phyloP scores from a whole-genome alignment of 1,140 invertebrate genomes.

The Euwallacea fornicatus region DNA sequence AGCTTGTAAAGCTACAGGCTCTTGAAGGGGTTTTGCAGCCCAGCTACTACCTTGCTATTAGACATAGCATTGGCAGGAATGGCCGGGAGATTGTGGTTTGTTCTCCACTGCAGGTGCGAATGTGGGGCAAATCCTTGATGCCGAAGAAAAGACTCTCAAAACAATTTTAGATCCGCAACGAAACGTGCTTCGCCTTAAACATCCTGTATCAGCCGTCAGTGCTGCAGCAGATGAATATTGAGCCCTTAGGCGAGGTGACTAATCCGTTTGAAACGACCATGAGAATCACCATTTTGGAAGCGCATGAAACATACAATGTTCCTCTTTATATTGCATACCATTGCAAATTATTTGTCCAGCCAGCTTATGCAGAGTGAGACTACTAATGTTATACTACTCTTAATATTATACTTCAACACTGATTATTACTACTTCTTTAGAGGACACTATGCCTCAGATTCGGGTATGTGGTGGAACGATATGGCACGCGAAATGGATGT shows the following conservation, averaged over 20 bases:
- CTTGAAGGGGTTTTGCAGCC: conserved; percentile 12
- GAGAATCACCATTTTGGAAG: conserved; percentile 70
- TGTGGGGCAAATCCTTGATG: too few relatives aligned
- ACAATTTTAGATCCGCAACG: conserved; percentile 68
- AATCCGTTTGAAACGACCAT: conserved; percentile 79
- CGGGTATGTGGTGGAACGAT: conserved; percentile 80
- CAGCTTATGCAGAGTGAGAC: conserved; percentile 70
- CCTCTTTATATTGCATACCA: conserved; percentile 81
- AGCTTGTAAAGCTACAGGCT: conserved; percentile 67
- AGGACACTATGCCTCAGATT: conserved; percentile 68
- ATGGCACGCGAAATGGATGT: conserved; percentile 64
- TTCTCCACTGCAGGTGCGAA: conserved; percentile 72
- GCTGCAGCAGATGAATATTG: conserved; percentile 64
- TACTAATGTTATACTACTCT: background rate
- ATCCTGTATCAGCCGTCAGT: conserved; percentile 73
- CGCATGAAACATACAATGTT: conserved; percentile 72
- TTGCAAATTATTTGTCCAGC: conserved; percentile 73
- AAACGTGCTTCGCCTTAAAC: conserved; percentile 73
- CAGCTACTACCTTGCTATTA: conserved; percentile 47
- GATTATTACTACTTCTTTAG: conserved; percentile 47
- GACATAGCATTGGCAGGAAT: conserved; percentile 46
- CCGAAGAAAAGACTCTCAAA: too few relatives aligned
- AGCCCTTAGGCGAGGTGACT: conserved; percentile 65
- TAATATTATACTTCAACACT: background rate
- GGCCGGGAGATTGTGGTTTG: conserved; percentile 56